A percentile compares a stretch with the other conserved stretches of the same genome.
Conservation (phyloP, 2,113 vertebrate genomes). For the Catharus fuscescens region DNA sequence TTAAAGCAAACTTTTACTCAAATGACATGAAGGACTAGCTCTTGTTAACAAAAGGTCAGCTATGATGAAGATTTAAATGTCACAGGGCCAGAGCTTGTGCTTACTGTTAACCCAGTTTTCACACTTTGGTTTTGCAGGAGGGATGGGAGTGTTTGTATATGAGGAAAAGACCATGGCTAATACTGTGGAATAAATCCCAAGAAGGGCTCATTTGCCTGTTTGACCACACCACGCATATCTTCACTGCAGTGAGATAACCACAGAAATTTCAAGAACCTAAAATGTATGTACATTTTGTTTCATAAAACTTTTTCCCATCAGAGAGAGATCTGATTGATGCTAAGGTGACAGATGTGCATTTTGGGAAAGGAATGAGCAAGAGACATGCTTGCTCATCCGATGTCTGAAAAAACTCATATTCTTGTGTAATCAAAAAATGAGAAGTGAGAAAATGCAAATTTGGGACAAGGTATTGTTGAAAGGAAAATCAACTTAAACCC, state of each 20-base stretch:
- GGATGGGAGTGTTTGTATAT: background rate
- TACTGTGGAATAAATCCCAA: background rate
- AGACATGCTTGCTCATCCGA: background rate
- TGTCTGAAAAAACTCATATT: background rate
- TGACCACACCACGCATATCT: background rate
- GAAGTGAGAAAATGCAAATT: background rate
- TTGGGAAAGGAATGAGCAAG: background rate
- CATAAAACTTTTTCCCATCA: background rate
- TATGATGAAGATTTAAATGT: conserved; percentile 48
- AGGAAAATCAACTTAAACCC: background rate
- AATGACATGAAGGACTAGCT: background rate
- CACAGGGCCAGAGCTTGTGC: background rate
- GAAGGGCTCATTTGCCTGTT: background rate
- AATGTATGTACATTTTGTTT: background rate
- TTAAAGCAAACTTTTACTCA: conserved; percentile 3
- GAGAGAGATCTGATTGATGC: background rate
- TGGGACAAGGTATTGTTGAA: background rate
- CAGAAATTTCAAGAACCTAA: background rate
- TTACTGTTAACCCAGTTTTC: background rate
- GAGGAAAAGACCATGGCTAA: background rate
- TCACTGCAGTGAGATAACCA: background rate
- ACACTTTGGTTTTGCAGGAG: background rate
- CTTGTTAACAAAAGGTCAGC: conserved; percentile 49
- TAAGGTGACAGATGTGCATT: background rate
- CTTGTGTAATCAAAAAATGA: background rate